Base-by-base conservation (phyloP, 2,888 invertebrate species). In the Girardia tigrina region DNA sequence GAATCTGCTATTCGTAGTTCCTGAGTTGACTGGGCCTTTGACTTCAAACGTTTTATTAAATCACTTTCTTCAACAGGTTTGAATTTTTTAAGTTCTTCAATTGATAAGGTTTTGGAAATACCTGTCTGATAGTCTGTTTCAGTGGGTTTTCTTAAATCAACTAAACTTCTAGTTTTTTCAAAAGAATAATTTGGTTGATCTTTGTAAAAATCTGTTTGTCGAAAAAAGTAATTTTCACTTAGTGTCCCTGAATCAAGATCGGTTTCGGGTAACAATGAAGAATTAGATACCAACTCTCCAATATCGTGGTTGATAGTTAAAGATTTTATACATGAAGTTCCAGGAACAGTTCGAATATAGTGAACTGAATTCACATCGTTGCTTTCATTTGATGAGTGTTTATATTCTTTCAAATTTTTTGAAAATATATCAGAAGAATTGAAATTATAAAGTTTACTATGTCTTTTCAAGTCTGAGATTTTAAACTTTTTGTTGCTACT, bases 1-100 rank as follows among this genome's bases (percentile, higher is more conserved):
- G 75, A 75, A 28, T 75, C 29, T 1, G 75, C 75, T 36, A 75
- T 36, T 26, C 75, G 4, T n/a, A 75, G 42, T 29, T 75, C 75
- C 20, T 75, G 71, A n/a, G 72, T 70, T 36, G 75, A 75, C 16
- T 42, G 28, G 16, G 75, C 75, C 26, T 28, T 75, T 1, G 28
- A 29, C 20, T 70, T 28, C 20, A 75, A 42, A 27, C 74, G 28
- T 12, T 71, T 73, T 28, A 75, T 73, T 20, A 75, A 70, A 56
- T 56, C 23, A n/a, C 56, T 20, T 56, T 56, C 56, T 56, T 56
- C 56, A 8, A 16, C 23, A 2, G 56, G 8, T 56, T 56, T 56
- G 23, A 4, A 56, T 56, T 56, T 56, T 56, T 56, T 56, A 56
- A 56, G n/a, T 20, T 56, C 56, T 56, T 56, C 56, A 8, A 23